These are phyloP conservation scores for Lagopus leucura DNA, from an alignment of 2,113 vertebrate species.

Conservation along the genomic window DNA sequence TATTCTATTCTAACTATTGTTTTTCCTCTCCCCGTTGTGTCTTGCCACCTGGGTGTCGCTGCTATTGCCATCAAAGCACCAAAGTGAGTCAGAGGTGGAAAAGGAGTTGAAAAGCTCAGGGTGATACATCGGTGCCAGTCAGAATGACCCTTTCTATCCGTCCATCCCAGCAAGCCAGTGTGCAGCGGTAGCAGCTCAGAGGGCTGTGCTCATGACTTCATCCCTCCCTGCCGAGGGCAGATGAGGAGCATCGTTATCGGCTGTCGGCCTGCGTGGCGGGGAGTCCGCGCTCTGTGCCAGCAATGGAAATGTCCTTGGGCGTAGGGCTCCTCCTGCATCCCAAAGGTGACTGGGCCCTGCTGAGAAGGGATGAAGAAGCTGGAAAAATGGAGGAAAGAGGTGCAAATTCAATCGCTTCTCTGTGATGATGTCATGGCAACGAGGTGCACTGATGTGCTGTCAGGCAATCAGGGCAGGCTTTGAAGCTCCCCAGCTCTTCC, in stretches of 20 bases:
- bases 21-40: neutral
- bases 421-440: conserved; percentile 6
- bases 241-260: conserved; percentile 6
- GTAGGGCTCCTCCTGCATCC: neutral
- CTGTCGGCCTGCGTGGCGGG: neutral
- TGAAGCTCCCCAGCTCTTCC: conserved; percentile 2
- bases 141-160: neutral
- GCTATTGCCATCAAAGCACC: conserved; percentile 31
- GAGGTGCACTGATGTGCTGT: neutral
- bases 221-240: neutral
- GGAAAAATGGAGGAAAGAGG: neutral
- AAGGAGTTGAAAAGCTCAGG: neutral
- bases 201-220: neutral
- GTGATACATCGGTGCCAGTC: neutral
- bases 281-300: neutral
- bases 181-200: neutral
- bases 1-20: neutral
- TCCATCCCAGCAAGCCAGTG: neutral
- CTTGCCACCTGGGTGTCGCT: neutral
- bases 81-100: conserved; percentile 14
- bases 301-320: neutral
- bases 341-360: neutral
- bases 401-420: neutral
- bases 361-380: neutral
- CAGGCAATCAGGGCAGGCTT: neutral